Percentiles rank a stretch among this genome's conserved stretches.
These are phyloP conservation scores for Archips crataeganus DNA, from an alignment of 2,888 invertebrate genomes.

Conservation along the genomic window DNA sequence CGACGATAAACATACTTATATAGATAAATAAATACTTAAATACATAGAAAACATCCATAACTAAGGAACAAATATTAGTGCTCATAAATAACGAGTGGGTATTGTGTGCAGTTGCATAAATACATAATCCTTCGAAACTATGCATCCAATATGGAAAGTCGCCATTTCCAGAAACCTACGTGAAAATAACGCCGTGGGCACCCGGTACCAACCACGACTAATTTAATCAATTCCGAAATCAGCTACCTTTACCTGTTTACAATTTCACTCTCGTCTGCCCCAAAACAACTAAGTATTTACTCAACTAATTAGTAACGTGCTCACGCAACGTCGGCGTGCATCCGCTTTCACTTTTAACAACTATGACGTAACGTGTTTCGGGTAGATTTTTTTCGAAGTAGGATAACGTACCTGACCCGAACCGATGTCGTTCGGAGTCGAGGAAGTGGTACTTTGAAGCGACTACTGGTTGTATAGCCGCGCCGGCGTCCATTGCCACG, in stretches of 20 bases:
- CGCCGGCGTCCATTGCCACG: conserved; percentile 93
- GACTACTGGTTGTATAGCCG: conserved; percentile 95
- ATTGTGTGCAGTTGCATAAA: too few relatives aligned
- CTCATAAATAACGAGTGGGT: too few relatives aligned
- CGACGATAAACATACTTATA: too few relatives aligned
- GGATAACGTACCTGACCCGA: conserved; percentile 86
- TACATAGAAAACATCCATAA: too few relatives aligned
- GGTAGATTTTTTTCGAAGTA: neutral
- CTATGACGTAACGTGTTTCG: conserved; percentile 4
- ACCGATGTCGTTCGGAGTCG: conserved; percentile 86
- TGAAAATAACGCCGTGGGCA: too few relatives aligned
- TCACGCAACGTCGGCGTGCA: neutral
- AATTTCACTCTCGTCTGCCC: conserved; percentile 14
- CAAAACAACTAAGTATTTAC: neutral
- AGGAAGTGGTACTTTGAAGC: conserved; percentile 93
- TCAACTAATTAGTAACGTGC: conserved; percentile 7
- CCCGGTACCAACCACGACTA: too few relatives aligned
- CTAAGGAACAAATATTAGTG: too few relatives aligned
- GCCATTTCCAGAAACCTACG: too few relatives aligned
- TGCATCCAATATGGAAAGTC: too few relatives aligned
- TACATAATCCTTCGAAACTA: too few relatives aligned
- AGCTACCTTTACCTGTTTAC: neutral
- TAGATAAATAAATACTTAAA: too few relatives aligned
- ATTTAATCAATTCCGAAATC: neutral
- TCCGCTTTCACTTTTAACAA: conserved; percentile 22